These are phyloP conservation scores for Macrostomum cliftonense DNA, from an alignment of 2,888 invertebrate species.

Conservation along the genomic window DNA sequence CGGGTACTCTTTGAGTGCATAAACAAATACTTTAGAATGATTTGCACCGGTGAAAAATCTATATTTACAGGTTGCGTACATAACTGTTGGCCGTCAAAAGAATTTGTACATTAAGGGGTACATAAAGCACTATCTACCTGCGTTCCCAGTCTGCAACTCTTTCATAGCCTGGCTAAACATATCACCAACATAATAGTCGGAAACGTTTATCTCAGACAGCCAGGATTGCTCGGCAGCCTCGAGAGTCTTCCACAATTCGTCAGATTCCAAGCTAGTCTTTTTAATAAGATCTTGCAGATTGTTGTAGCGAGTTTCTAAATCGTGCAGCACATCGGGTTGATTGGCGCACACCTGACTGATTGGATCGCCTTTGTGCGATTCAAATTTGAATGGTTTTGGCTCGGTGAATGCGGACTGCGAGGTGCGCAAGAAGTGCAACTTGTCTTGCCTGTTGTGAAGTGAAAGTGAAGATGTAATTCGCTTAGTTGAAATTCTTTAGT, in stretches of 20 bases:
- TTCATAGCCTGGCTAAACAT: slow-evolving; percentile 28
- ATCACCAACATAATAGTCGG: slow-evolving; percentile 52
- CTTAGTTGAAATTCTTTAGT: no score
- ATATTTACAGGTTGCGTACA: no score
- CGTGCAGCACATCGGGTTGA: not conserved
- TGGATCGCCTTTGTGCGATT: slow-evolving; percentile 55
- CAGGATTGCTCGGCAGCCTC: slow-evolving; percentile 78
- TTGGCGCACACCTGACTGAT: slow-evolving; percentile 34
- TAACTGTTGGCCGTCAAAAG: no score
- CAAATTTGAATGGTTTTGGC: slow-evolving; percentile 68
- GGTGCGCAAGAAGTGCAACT: slow-evolving; percentile 62
- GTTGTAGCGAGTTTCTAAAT: slow-evolving; percentile 55
- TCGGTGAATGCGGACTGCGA: slow-evolving; percentile 70
- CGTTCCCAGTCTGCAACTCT: slow-evolving; percentile 3
- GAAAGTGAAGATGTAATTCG: no score
- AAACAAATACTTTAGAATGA: no score
- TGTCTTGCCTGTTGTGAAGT: slow-evolving; percentile 46
- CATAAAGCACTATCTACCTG: slow-evolving; percentile 1
- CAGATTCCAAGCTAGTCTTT: slow-evolving; percentile 64
- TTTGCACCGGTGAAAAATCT: no score
- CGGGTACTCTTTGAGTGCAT: no score
- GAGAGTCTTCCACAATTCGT: slow-evolving; percentile 80
- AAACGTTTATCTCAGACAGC: slow-evolving; percentile 57
- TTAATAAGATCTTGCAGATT: slow-evolving; percentile 63
- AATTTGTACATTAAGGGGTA: no score